Conservation (phyloP, 92 coral and sea anemone species). For the Bergia sp. region DNA sequence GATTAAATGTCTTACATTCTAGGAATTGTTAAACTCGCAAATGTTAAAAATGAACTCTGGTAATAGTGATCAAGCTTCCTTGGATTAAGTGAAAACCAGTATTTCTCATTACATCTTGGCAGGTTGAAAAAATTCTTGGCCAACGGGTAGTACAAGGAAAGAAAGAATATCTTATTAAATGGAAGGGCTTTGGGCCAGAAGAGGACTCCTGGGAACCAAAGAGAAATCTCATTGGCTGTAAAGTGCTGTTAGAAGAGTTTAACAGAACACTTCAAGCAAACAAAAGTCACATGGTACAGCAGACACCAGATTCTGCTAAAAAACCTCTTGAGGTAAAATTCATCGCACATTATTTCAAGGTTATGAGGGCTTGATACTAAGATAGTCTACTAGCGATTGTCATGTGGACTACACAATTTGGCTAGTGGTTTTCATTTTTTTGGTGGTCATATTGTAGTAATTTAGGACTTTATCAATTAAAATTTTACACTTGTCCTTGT, state of each 20-base stretch:
- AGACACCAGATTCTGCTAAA: slow-evolving; percentile 16
- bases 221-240: slow-evolving; percentile 32
- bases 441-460: too few relatives aligned
- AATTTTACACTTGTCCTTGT: too few relatives aligned
- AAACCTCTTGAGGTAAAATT: slow-evolving; percentile 10
- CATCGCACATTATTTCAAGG: background rate
- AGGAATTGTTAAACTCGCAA: too few relatives aligned
- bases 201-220: slow-evolving; percentile 43
- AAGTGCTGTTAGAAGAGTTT: background rate
- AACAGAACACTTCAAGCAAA: background rate
- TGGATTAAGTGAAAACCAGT: background rate
- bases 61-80: background rate
- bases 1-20: too few relatives aligned
- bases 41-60: too few relatives aligned
- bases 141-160: background rate
- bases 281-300: background rate
- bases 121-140: slow-evolving; percentile 39
- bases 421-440: too few relatives aligned
- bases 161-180: background rate
- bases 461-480: too few relatives aligned
- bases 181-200: slow-evolving; percentile 43
- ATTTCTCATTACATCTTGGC: background rate
- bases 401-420: too few relatives aligned
- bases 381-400: too few relatives aligned
- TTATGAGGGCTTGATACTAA: background rate